These are phyloP conservation scores for Bombus turneri DNA, from an alignment of 1,140 invertebrate genomes.

Conservation along the genomic window DNA sequence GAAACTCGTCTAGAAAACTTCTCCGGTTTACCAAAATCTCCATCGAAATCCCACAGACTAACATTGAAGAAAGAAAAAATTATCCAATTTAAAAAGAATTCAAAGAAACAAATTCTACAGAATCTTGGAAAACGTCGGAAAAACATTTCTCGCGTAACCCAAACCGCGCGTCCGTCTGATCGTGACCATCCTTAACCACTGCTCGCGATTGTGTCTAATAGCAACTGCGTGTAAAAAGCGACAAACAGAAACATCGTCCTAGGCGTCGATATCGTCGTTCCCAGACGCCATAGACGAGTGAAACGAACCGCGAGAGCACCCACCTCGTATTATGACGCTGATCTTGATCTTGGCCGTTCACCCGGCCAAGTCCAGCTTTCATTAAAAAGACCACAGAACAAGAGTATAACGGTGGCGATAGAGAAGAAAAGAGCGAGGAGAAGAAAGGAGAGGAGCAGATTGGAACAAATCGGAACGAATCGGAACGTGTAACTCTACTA, in stretches of 20 bases:
- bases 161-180: neutral
- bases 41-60: neutral
- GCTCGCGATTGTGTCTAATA: neutral
- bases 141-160: neutral
- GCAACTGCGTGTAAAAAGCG: neutral
- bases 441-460: neutral
- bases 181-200: neutral
- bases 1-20: no score
- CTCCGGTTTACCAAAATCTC: no score
- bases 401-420: no score
- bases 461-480: neutral
- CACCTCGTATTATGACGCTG: constrained; percentile 42
- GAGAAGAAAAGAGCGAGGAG: neutral
- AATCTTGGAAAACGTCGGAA: neutral
- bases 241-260: neutral
- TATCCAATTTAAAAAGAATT: no score
- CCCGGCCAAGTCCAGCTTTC: constrained; percentile 54
- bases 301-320: constrained; percentile 50
- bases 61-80: neutral
- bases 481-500: neutral
- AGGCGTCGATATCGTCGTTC: neutral
- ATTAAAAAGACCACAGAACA: constrained; percentile 39
- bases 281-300: constrained; percentile 40
- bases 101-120: neutral
- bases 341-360: constrained; percentile 70